A percentile compares a stretch with the other conserved stretches of the same genome.
These are phyloP conservation scores for Diadromus collaris DNA, from an alignment of 2,888 invertebrate species.

Conservation along the genomic window DNA sequence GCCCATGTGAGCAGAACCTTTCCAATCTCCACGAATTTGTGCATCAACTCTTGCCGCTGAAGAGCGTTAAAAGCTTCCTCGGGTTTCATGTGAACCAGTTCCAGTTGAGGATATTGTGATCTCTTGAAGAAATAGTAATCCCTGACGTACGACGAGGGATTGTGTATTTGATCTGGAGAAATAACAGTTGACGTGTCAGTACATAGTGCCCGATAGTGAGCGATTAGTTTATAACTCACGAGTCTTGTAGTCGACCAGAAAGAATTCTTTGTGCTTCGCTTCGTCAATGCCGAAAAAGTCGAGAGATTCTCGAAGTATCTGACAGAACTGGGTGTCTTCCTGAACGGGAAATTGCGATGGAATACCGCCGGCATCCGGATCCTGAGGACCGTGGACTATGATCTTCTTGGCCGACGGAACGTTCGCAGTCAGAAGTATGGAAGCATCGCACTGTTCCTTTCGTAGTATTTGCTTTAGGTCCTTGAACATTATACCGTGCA, in stretches of 20 bases:
- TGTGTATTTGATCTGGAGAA: conserved; percentile 94
- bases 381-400: conserved; percentile 96
- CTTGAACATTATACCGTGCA: conserved; percentile 99
- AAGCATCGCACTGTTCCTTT: conserved; percentile 99
- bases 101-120: conserved; percentile 98
- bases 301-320: conserved; percentile 96
- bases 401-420: conserved; percentile 99
- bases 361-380: conserved; percentile 95
- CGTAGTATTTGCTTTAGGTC: conserved; percentile 99
- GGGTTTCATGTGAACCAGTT: conserved; percentile 95
- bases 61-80: conserved; percentile 95
- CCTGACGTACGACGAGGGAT: conserved; percentile 96
- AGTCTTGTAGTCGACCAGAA: conserved; percentile 98
- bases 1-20: conserved; percentile 96
- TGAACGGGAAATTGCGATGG: conserved; percentile 99
- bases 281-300: conserved; percentile 99
- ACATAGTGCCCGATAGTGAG: background rate
- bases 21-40: conserved; percentile 98
- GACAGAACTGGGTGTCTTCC: conserved; percentile 97
- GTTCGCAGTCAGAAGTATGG: conserved; percentile 98
- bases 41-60: conserved; percentile 93
- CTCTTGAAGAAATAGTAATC: conserved; percentile 93
- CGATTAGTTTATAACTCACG: conserved; percentile 83
- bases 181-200: background rate
- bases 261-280: conserved; percentile 92